These are phyloP conservation scores for Syngnathus acus DNA, from an alignment of 2,797 vertebrate genomes.

Conservation along the genomic window DNA sequence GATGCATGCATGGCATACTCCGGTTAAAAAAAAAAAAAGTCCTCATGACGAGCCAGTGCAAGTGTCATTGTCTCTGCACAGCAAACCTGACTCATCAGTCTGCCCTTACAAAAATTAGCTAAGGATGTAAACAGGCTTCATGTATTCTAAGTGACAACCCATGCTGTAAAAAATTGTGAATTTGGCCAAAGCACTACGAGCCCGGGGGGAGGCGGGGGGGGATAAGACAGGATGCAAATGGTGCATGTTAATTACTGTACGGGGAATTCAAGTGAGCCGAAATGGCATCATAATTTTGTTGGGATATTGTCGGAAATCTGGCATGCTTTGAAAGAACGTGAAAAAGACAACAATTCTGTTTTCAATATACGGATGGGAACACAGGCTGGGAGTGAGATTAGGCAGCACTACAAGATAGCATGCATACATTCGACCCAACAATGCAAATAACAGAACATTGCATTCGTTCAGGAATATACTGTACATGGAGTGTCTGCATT, in stretches of 20 bases:
- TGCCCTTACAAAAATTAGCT: neutral
- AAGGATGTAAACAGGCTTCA: neutral
- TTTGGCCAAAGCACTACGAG: neutral
- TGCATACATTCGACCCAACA: neutral
- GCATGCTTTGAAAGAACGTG: neutral
- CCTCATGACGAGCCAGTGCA: neutral
- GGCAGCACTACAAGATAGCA: neutral
- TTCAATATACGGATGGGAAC: neutral
- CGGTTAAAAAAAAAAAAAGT: neutral
- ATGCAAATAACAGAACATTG: neutral
- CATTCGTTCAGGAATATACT: neutral
- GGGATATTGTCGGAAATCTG: neutral
- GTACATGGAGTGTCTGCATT: neutral
- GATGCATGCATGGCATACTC: neutral
- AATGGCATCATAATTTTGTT: neutral
- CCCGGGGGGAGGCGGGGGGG: neutral
- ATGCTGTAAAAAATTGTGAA: neutral
- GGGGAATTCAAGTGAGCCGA: neutral
- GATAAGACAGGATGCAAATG: conserved; percentile 2
- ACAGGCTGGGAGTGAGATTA: neutral
- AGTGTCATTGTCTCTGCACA: neutral
- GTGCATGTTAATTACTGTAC: neutral
- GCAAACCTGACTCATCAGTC: neutral
- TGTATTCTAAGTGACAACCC: neutral
- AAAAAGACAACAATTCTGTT: neutral